Evolutionary conservation across 2,113 vertebrate species (phyloP), one percentile per base, ranked within the genome.

Genomic region (Gobius niger): DNA sequence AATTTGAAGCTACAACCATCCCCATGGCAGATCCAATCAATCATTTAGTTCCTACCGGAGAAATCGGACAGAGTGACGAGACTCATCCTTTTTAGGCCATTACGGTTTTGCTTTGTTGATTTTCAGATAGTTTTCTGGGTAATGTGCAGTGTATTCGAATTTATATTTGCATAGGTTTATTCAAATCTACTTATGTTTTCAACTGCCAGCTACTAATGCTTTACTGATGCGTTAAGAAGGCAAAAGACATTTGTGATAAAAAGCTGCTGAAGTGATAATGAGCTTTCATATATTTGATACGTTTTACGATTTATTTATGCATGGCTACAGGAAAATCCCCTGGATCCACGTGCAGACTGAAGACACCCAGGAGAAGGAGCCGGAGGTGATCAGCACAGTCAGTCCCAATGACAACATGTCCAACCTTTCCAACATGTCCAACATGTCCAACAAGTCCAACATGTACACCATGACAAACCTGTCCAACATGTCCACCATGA

Each of bases 301-400:
- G 24, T 34, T 34, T 34, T 34, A 2, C 24, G 10, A 57, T 57
- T 40, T 57, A 40, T 57, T 57, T 12, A 57, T 57, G 15, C 34
- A 15, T 40, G 12, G 34, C 5, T 10, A 56, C 72, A 98, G 97
- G 92, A 98, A 97, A 95, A 97, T 99, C 69, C 97, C 97, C 7
- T 98, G 97, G 96, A 95, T 99, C 85, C 96, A 98, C 47, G 93
- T 97, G 67, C 95, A 98, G 89, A 94, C 97, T 9, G 96, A 98
- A 82, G 96, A 98, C 72, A 96, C 94, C 69, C 95, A 96, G 1
- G 96, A 98, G 83, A 99, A 99, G 80, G 96, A 96, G 24, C 94
- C 96, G 7, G 96, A 99, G 80, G 95, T 96, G 95, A 98, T 99
- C 76, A 96, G 95, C 67, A 94, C 95, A 19, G 96, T 97, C 16